Conservation (phyloP, 2,797 vertebrate genomes). For the Selene dorsalis region DNA sequence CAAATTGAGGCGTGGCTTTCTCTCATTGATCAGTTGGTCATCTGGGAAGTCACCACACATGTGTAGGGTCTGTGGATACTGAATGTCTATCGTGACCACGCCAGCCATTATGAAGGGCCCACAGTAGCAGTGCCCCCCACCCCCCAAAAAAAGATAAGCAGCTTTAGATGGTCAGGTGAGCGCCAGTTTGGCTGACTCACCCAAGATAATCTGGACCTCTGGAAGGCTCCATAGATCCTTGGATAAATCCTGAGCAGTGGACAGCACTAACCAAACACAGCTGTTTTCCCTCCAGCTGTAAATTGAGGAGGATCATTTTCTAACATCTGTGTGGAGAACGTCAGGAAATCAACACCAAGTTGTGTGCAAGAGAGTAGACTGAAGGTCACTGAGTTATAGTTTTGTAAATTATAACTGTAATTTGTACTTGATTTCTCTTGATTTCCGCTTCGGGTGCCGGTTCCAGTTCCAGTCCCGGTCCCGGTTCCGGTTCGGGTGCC, state of each 20-base stretch:
- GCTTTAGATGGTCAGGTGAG: slow-evolving; percentile 76
- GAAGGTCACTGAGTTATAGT: background rate
- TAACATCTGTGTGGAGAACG: background rate
- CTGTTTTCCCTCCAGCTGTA: slow-evolving; percentile 4
- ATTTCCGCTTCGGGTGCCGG: no score
- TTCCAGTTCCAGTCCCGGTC: no score
- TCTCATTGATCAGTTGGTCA: slow-evolving; percentile 32
- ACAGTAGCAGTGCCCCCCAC: no score
- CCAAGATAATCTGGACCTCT: slow-evolving; percentile 72
- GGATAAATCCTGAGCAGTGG: slow-evolving; percentile 43
- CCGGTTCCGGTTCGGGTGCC: no score
- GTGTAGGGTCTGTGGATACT: slow-evolving; percentile 37
- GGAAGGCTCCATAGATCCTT: slow-evolving; percentile 53
- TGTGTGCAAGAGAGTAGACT: background rate
- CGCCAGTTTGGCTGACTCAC: slow-evolving; percentile 56
- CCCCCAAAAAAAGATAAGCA: slow-evolving; percentile 67
- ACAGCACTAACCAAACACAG: slow-evolving; percentile 36
- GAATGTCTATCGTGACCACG: slow-evolving; percentile 59
- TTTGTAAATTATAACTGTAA: background rate
- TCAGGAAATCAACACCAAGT: background rate
- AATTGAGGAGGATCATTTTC: slow-evolving; percentile 14
- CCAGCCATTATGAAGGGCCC: slow-evolving; percentile 62
- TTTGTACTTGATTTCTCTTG: background rate
- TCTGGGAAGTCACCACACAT: slow-evolving; percentile 41
- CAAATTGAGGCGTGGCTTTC: slow-evolving; percentile 28